These are phyloP conservation scores for Tretioscincus oriximinensis DNA, from an alignment of 2,113 vertebrate genomes.

Conservation along the genomic window DNA sequence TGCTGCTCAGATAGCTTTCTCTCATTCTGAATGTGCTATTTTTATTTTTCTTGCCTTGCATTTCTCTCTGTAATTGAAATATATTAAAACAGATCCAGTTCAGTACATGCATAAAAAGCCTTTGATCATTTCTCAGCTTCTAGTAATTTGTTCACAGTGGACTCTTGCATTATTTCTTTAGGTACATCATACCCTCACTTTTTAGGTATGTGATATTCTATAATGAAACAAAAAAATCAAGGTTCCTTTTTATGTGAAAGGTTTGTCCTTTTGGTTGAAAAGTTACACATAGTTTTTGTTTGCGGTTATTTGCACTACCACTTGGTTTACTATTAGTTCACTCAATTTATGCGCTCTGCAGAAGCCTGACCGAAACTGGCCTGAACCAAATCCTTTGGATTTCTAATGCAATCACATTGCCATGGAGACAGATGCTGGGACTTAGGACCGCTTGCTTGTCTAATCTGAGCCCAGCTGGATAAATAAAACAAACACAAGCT, in stretches of 20 bases:
- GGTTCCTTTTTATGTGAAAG: constrained; percentile 52
- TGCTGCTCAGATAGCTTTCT: no score
- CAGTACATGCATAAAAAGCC: no score
- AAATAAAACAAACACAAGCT: constrained; percentile 16
- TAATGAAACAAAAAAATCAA: background rate
- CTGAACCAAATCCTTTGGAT: constrained; percentile 47
- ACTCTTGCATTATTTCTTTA: constrained; percentile 25
- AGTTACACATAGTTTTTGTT: constrained; percentile 44
- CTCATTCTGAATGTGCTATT: no score
- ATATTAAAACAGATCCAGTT: background rate
- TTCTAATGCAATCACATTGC: constrained; percentile 54
- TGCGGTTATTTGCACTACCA: constrained; percentile 78
- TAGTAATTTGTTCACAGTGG: constrained; percentile 29
- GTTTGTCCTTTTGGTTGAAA: constrained; percentile 52
- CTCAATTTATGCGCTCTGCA: constrained; percentile 62
- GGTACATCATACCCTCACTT: no score
- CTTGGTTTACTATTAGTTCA: constrained; percentile 61
- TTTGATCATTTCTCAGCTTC: constrained; percentile 11
- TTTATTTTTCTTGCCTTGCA: no score
- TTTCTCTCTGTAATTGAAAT: no score
- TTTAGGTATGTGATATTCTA: background rate
- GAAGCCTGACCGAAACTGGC: constrained; percentile 68
- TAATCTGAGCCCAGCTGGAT: background rate
- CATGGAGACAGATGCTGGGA: constrained; percentile 62
- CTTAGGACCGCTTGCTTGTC: constrained; percentile 32